Conservation (phyloP, 2,113 vertebrate genomes). For the Oenanthe oenanthe region DNA sequence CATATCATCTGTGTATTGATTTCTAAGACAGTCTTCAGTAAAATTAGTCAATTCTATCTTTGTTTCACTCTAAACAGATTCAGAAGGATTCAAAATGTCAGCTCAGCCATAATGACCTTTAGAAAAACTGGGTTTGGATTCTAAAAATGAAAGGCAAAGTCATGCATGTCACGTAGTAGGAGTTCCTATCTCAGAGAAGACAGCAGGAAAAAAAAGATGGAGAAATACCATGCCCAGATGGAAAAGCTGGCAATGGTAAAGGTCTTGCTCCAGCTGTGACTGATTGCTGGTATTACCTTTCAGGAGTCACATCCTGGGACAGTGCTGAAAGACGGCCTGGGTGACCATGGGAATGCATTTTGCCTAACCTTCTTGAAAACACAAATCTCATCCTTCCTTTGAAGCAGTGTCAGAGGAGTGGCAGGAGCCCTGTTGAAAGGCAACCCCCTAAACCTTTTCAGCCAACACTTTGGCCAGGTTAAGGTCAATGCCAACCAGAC, state of each 20-base stretch:
- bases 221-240: conserved; percentile 65
- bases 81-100: background rate
- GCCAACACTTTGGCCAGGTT: background rate
- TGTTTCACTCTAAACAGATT: background rate
- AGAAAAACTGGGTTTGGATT: background rate
- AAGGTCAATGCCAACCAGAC: background rate
- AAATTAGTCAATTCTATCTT: background rate
- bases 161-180: conserved; percentile 29
- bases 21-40: background rate
- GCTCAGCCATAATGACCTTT: background rate
- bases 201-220: conserved; percentile 63
- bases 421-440: background rate
- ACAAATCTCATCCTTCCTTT: background rate
- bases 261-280: conserved; percentile 72
- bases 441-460: background rate
- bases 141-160: background rate
- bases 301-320: conserved; percentile 74
- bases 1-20: background rate
- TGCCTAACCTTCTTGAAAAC: conserved; percentile 38
- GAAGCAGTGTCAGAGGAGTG: background rate
- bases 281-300: conserved; percentile 75
- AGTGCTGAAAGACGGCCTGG: conserved; percentile 37
- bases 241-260: conserved; percentile 45
- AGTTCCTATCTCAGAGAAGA: conserved; percentile 69
- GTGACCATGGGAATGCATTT: conserved; percentile 69